These are phyloP conservation scores for Hypolimnas misippus DNA, from an alignment of 2,888 invertebrate species.

Conservation along the genomic window DNA sequence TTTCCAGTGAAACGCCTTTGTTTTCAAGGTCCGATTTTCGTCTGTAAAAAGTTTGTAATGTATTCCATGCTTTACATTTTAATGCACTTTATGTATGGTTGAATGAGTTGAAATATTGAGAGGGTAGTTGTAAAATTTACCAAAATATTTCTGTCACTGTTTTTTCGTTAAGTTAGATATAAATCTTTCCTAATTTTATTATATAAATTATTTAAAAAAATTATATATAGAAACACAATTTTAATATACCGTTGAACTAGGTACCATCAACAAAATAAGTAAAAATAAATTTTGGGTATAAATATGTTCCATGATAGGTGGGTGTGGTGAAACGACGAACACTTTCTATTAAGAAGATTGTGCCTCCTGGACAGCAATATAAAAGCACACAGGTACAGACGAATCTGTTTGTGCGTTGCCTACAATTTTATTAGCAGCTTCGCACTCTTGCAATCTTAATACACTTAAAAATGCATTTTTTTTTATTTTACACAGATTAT, in stretches of 20 bases:
- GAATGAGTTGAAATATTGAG: background rate
- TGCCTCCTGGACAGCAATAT: constrained; percentile 34
- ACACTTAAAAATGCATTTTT: background rate
- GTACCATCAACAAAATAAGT: constrained; percentile 8
- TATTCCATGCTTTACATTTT: background rate
- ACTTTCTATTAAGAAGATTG: constrained; percentile 74
- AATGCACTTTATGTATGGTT: background rate
- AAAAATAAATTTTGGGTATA: constrained; percentile 15
- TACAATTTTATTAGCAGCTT: constrained; percentile 9
- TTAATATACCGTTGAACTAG: too few species aligned
- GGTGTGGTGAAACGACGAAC: constrained; percentile 77
- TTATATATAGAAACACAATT: too few species aligned
- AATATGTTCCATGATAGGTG: constrained; percentile 59
- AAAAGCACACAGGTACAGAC: constrained; percentile 33
- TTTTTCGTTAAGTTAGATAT: too few species aligned
- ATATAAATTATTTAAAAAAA: too few species aligned
- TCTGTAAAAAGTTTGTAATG: background rate
- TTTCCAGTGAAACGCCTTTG: constrained; percentile 12
- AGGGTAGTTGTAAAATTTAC: background rate
- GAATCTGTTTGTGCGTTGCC: background rate
- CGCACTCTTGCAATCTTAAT: constrained; percentile 10
- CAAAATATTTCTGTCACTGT: too few species aligned
- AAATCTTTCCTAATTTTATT: too few species aligned
- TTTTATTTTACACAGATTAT: background rate
- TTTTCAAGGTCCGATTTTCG: background rate